Conservation (phyloP, 2,797 vertebrate genomes). For the Hemibagrus guttatus region DNA sequence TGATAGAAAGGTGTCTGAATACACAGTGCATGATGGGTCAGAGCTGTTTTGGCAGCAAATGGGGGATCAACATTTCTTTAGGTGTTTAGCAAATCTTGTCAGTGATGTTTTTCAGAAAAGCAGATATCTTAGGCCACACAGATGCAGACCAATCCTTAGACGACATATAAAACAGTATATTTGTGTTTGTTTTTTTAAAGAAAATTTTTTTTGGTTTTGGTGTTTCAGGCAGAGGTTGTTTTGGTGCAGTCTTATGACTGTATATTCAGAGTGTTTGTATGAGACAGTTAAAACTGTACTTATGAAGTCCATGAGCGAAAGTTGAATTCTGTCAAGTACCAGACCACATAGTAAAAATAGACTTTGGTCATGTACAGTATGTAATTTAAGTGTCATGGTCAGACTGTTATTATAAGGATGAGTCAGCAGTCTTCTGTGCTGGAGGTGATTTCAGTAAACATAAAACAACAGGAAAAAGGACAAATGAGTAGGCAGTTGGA, state of each 20-base stretch:
- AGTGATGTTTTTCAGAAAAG: not conserved
- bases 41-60: no score
- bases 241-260: not conserved
- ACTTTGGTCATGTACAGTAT: not conserved
- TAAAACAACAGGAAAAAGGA: not conserved
- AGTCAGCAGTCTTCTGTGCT: not conserved
- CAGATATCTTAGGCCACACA: not conserved
- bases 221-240: not conserved
- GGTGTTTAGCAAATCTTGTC: not conserved
- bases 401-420: not conserved
- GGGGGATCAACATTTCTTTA: not conserved
- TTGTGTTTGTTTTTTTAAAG: not conserved
- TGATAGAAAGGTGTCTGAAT: no score
- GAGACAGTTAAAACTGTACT: not conserved
- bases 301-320: not conserved
- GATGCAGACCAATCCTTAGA: not conserved
- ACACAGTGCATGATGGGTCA: no score
- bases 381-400: slow-evolving; percentile 1
- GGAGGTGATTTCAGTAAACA: not conserved
- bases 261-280: not conserved
- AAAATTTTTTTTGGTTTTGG: not conserved
- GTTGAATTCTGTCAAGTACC: not conserved
- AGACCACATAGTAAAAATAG: slow-evolving; percentile 27
- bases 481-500: not conserved
- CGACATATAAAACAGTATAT: not conserved